Evolutionary conservation across 2,797 vertebrate genomes (phyloP).

Genomic region (Microctenopoma lineatum): DNA sequence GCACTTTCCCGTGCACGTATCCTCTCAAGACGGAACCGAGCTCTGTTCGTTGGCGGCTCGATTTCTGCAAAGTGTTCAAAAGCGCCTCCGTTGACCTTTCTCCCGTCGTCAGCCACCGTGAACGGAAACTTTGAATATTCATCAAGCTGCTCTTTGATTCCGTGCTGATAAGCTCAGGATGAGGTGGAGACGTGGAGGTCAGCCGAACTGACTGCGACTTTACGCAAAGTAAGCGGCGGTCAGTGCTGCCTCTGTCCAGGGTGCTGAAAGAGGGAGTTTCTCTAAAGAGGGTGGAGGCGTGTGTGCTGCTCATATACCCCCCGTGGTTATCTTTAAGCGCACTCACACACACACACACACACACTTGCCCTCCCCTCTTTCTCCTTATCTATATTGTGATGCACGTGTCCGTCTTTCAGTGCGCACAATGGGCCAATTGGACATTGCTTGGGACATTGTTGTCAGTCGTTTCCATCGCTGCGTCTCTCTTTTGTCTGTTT

Average conservation of each 20-base stretch:
- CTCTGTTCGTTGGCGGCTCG: constrained; percentile 13
- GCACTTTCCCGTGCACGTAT: constrained; percentile 39
- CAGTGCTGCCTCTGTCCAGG: constrained; percentile 81
- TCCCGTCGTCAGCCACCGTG: constrained; percentile 36
- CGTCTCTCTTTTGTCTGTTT: constrained; percentile 68
- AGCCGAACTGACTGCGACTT: constrained; percentile 68
- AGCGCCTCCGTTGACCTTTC: constrained; percentile 19
- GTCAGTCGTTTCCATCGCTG: constrained; percentile 58
- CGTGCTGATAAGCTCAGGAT: constrained; percentile 35
- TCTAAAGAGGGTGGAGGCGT: constrained; percentile 58
- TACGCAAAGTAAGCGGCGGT: constrained; percentile 17
- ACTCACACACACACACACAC: constrained; percentile 25
- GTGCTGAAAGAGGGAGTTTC: constrained; percentile 84
- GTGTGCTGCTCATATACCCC: constrained; percentile 47
- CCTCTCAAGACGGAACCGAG: constrained; percentile 42
- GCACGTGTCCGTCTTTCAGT: constrained; percentile 80
- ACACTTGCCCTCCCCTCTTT: constrained; percentile 16
- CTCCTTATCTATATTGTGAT: constrained; percentile 59
- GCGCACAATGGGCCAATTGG: constrained; percentile 71
- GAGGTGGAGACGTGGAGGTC: constrained; percentile 54
- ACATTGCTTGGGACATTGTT: constrained; percentile 67
- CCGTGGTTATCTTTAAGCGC: constrained; percentile 37
- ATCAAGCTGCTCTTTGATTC: constrained; percentile 68
- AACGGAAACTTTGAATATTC: constrained; percentile 62
- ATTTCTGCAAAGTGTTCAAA: constrained; percentile 31